A percentile compares a stretch with the other conserved stretches of the same genome.
These are phyloP conservation scores for Elegia similella DNA, from an alignment of 2,888 invertebrate species.

Conservation along the genomic window DNA sequence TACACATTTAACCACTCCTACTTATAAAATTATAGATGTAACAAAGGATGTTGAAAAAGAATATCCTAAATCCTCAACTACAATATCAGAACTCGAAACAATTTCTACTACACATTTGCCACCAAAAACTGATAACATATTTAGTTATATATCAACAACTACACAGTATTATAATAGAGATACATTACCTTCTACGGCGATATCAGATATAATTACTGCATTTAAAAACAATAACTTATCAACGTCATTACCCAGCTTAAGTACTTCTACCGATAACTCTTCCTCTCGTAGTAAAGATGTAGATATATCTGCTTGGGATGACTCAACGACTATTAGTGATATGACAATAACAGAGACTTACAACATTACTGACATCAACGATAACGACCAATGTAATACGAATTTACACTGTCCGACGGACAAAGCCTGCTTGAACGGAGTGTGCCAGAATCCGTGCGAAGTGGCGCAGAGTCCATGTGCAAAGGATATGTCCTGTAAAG, in stretches of 20 bases:
- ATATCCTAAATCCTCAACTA: too few species aligned
- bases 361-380: conserved; percentile 42
- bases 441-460: conserved; percentile 84
- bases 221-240: conserved; percentile 32
- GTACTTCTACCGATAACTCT: conserved; percentile 65
- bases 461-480: conserved; percentile 76
- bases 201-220: background rate
- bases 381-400: conserved; percentile 77
- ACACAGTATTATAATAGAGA: background rate
- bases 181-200: conserved; percentile 1
- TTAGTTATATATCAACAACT: background rate
- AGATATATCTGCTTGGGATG: conserved; percentile 73
- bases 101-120: background rate
- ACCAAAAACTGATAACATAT: background rate
- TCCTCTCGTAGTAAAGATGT: conserved; percentile 68
- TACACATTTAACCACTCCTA: too few species aligned
- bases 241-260: conserved; percentile 33
- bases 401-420: conserved; percentile 84
- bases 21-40: too few species aligned
- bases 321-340: conserved; percentile 59
- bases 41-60: too few species aligned
- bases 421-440: conserved; percentile 83
- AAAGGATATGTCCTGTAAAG: conserved; percentile 83
- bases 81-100: too few species aligned
- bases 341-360: conserved; percentile 62